Conservation (phyloP, 2,113 vertebrate species). For the Chloropsis hardwickii region DNA sequence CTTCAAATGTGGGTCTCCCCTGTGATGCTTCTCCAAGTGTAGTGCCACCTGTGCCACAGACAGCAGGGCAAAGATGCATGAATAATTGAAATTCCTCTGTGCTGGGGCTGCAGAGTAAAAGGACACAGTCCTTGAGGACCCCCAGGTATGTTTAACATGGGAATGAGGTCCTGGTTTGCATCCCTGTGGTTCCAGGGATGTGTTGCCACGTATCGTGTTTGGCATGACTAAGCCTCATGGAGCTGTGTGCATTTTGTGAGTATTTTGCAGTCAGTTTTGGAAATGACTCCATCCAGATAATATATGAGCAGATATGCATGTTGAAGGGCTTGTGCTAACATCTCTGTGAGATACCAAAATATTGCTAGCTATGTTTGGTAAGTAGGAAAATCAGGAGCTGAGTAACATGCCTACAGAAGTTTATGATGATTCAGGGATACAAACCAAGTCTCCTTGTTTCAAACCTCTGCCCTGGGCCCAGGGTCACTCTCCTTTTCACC, state of each 20-base stretch:
- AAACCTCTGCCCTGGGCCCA: not conserved
- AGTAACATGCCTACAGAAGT: not conserved
- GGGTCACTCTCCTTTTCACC: not conserved
- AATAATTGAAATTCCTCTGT: constrained; percentile 7
- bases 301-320: constrained; percentile 16
- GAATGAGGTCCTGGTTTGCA: not conserved
- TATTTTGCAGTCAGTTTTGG: not conserved
- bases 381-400: constrained; percentile 32
- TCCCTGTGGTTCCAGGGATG: not conserved
- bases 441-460: not conserved
- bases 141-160: not conserved
- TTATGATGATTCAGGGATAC: constrained; percentile 24
- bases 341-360: constrained; percentile 40
- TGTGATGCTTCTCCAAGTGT: not conserved
- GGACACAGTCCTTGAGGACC: not conserved
- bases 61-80: not conserved
- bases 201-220: not conserved
- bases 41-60: not conserved
- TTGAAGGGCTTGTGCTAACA: constrained; percentile 36
- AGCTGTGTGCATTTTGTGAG: not conserved
- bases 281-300: constrained; percentile 15
- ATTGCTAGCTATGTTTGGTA: constrained; percentile 27
- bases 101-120: not conserved
- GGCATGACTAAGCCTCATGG: constrained; percentile 6
- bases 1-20: not conserved